Conservation (phyloP, 2,888 invertebrate genomes). For the Silvanus unidentatus region DNA sequence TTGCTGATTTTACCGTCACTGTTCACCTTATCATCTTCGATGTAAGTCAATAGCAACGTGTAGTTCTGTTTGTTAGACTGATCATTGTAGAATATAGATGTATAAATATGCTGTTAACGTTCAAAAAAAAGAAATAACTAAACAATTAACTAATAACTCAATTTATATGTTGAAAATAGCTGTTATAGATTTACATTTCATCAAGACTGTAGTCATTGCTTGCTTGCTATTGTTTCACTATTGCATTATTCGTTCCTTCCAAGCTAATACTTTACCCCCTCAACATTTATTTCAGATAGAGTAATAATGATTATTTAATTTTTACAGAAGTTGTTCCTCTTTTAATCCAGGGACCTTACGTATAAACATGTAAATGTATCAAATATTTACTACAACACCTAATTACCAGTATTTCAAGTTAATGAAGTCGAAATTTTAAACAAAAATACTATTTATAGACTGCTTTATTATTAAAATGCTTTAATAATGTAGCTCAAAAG, state of each 20-base stretch:
- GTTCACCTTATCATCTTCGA: conserved; percentile 12
- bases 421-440: conserved; percentile 17
- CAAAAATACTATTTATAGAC: conserved; percentile 10
- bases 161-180: conserved; percentile 13
- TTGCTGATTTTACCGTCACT: conserved; percentile 7
- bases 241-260: conserved; percentile 10
- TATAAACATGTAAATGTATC: conserved; percentile 25
- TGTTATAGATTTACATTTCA: conserved; percentile 16
- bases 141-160: conserved; percentile 7
- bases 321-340: conserved; percentile 41
- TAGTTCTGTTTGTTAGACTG: conserved; percentile 35
- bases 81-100: conserved; percentile 28
- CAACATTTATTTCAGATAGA: conserved; percentile 12
- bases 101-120: conserved; percentile 18
- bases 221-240: conserved; percentile 24
- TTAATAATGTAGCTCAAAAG: too few species aligned
- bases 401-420: conserved; percentile 20
- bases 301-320: conserved; percentile 23
- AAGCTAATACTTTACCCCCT: too few species aligned
- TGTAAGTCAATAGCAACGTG: conserved; percentile 30
- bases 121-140: conserved; percentile 11
- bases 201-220: conserved; percentile 21
- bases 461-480: background rate
- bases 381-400: conserved; percentile 21
- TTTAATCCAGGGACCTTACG: conserved; percentile 37